phyloP scores from a whole-genome alignment of 37 sponge, comb jelly and placozoan species.

The Chondrosia reniformis region DNA sequence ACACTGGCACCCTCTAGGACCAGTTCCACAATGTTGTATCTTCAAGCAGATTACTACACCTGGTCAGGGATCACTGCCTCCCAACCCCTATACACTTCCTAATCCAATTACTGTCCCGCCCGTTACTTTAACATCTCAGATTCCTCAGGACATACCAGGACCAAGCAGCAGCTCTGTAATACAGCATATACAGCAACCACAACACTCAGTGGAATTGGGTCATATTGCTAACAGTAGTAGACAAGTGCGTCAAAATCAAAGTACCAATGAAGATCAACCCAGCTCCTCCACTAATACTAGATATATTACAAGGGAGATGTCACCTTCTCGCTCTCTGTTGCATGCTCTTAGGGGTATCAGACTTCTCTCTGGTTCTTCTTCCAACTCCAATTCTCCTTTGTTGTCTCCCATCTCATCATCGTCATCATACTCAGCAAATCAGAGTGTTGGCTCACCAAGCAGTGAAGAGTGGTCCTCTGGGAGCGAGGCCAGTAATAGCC shows the following conservation, averaged over 20 bases:
- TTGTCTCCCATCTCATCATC: constrained; percentile 4
- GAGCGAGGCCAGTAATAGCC: background rate
- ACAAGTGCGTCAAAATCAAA: background rate
- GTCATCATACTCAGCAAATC: background rate
- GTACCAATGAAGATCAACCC: background rate
- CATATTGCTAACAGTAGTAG: background rate
- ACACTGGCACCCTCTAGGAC: constrained; percentile 49
- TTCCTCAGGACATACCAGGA: background rate
- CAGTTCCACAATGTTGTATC: constrained; percentile 9
- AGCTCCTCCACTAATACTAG: background rate
- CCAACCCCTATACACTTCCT: background rate
- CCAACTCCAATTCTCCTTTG: background rate
- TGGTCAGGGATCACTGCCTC: background rate
- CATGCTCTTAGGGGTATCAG: background rate
- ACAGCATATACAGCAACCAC: too few species aligned
- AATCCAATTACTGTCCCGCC: background rate
- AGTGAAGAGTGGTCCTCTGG: constrained; percentile 8
- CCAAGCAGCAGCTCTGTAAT: constrained; percentile 11
- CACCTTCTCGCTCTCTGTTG: constrained; percentile 12
- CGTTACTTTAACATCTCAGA: too few species aligned
- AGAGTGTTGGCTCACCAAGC: constrained; percentile 8
- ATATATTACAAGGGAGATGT: background rate
- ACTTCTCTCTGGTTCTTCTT: background rate
- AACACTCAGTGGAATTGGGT: too few species aligned
- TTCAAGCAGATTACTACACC: constrained; percentile 15